Evolutionary conservation across 1,140 invertebrate species (phyloP).

Genomic region (Ganaspis sp.): DNA sequence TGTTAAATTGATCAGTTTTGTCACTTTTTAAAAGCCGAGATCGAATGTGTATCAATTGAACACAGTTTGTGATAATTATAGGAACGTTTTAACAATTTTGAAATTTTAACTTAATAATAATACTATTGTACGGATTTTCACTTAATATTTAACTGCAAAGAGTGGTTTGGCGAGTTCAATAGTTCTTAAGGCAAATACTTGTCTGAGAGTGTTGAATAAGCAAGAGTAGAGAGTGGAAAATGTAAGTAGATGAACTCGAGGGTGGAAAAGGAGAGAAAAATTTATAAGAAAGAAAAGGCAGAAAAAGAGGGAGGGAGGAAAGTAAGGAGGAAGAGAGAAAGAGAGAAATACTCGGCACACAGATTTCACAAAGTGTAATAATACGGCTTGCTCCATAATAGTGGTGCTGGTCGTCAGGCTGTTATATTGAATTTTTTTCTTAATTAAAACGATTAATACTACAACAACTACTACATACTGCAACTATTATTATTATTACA

Average conservation of each 20-base stretch:
- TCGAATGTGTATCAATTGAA: not conserved
- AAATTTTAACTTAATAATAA: constrained; percentile 29
- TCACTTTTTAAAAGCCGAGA: not conserved
- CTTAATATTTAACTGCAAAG: constrained; percentile 12
- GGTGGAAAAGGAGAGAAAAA: constrained; percentile 50
- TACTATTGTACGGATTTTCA: constrained; percentile 27
- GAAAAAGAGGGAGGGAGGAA: constrained; percentile 36
- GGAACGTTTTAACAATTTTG: constrained; percentile 24
- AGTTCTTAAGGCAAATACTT: constrained; percentile 51
- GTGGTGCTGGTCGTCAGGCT: constrained; percentile 65
- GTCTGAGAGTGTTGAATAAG: constrained; percentile 39
- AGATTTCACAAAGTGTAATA: constrained; percentile 56
- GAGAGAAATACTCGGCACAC: constrained; percentile 65
- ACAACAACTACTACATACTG: constrained; percentile 57
- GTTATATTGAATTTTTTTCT: constrained; percentile 68
- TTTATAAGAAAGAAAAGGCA: constrained; percentile 10
- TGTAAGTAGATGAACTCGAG: constrained; percentile 42
- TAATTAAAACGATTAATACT: constrained; percentile 63
- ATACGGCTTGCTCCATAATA: constrained; percentile 37
- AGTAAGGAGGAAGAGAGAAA: constrained; percentile 35
- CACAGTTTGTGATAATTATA: constrained; percentile 28
- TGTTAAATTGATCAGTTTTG: not conserved
- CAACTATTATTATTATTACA: constrained; percentile 57
- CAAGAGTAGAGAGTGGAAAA: constrained; percentile 37
- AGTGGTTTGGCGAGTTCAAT: constrained; percentile 45